Base-by-base conservation (phyloP, 2,888 invertebrate genomes). In the Heliothis peltigera region DNA sequence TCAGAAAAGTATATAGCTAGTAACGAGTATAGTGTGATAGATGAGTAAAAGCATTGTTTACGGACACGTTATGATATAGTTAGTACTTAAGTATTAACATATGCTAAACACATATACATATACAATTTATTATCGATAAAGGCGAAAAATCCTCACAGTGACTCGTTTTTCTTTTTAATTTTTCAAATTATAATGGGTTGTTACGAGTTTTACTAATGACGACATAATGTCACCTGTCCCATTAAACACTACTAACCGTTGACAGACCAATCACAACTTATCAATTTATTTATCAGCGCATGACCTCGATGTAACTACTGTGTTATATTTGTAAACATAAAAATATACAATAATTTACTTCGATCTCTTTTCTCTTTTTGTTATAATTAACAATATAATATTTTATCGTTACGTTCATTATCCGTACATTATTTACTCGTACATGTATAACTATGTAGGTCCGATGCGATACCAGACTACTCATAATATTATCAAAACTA, bases 401-500 rank as follows among this genome's bases (percentile, higher is more conserved):
- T 74, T 67, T 70, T 68, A 70, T 74, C 75, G 42, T 44, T 15
- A 48, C 19, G 47, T 61, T 47, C 69, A 70, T 61, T 70, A 60
- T 10, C 46, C 8, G 54, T 17, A 44, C 10, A 44, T 56, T 60
- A 28, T 21, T 43, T 44, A 51, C 35, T 51, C 28, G 15, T 46
- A 28, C 10, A 6, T 25, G 25, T 32, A 32, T 12, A 12, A 32
- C 25, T 32, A n/a, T n/a, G n/a, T n/a, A 12, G 8, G 32, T 32
- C 2, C 32, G 10, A 10, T 12, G 3, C 32, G 32, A 12, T 32
- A 32, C 32, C 28, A 28, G 28, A 10, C 7, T 32, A 32, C 12
- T 10, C n/a, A 32, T 32, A n/a, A n/a, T n/a, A n/a, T n/a, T n/a
- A n/a, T n/a, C n/a, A n/a, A n/a, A n/a, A n/a, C n/a, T n/a, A n/a